Conservation (phyloP, 2,888 invertebrate genomes). For the Pammene fasciana region DNA sequence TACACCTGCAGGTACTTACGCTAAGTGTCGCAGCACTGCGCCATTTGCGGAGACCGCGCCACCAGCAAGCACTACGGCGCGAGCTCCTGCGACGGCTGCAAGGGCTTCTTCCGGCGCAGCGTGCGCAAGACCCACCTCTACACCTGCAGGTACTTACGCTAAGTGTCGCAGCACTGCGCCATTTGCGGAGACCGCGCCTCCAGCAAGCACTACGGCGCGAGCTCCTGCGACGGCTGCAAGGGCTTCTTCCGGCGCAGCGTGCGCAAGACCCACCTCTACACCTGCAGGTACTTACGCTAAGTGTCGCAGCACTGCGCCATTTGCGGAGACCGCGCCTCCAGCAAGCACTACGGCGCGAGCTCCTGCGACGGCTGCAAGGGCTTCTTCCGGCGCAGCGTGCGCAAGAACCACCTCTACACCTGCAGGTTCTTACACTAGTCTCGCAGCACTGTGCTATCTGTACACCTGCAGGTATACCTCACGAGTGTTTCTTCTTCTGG, state of each 20-base stretch:
- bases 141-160: constrained; percentile 88
- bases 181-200: constrained; percentile 98
- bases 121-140: constrained; percentile 97
- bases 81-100: constrained; percentile 98
- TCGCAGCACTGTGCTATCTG: constrained; percentile 86
- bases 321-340: constrained; percentile 94
- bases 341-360: constrained; percentile 98
- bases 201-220: constrained; percentile 98
- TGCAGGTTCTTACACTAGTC: constrained; percentile 85
- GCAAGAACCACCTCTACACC: constrained; percentile 96
- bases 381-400: constrained; percentile 94
- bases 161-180: constrained; percentile 86
- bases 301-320: constrained; percentile 86
- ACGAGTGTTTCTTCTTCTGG: no score
- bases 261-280: constrained; percentile 96
- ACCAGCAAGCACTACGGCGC: constrained; percentile 99
- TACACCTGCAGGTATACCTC: no score
- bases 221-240: constrained; percentile 98
- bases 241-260: constrained; percentile 96
- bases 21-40: constrained; percentile 85
- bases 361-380: constrained; percentile 99
- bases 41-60: constrained; percentile 97
- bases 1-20: constrained; percentile 91
- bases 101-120: constrained; percentile 96
- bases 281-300: constrained; percentile 86